A percentile compares a stretch with the other conserved stretches of the same genome.
Conservation (phyloP, 2,888 invertebrate species). For the Cybosia mesomella region DNA sequence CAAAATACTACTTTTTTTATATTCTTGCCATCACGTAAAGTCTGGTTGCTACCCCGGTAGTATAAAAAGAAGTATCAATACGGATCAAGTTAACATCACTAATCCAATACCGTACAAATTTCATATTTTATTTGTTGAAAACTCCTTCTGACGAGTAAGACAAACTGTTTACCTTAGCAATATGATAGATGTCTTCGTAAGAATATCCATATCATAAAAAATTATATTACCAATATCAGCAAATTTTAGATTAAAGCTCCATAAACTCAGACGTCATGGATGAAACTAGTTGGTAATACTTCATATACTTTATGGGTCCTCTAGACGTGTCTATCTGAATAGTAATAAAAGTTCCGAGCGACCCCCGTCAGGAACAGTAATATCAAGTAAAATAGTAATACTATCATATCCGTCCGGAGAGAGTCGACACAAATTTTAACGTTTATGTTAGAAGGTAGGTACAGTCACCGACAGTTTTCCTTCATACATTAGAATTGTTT, state of each 20-base stretch:
- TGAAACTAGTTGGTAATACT: constrained; percentile 51
- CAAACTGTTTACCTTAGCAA: neutral
- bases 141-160: neutral
- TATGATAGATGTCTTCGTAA: constrained; percentile 11
- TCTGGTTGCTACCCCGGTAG: neutral
- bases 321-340: constrained; percentile 59
- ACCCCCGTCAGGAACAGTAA: constrained; percentile 53
- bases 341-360: constrained; percentile 61
- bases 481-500: constrained; percentile 32
- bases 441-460: constrained; percentile 48
- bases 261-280: constrained; percentile 54
- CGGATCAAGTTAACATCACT: neutral
- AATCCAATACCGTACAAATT: neutral
- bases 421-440: constrained; percentile 50
- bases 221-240: constrained; percentile 49
- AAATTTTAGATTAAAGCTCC: constrained; percentile 51
- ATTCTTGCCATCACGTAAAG: too few species aligned
- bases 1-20: too few species aligned
- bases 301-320: constrained; percentile 58
- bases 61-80: neutral
- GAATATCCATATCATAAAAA: constrained; percentile 29
- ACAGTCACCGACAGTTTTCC: constrained; percentile 23
- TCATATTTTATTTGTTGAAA: neutral
- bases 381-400: constrained; percentile 57
- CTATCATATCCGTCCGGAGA: constrained; percentile 46